These are phyloP conservation scores for Latrodectus elegans DNA, from an alignment of 2,888 invertebrate species.

Conservation along the genomic window DNA sequence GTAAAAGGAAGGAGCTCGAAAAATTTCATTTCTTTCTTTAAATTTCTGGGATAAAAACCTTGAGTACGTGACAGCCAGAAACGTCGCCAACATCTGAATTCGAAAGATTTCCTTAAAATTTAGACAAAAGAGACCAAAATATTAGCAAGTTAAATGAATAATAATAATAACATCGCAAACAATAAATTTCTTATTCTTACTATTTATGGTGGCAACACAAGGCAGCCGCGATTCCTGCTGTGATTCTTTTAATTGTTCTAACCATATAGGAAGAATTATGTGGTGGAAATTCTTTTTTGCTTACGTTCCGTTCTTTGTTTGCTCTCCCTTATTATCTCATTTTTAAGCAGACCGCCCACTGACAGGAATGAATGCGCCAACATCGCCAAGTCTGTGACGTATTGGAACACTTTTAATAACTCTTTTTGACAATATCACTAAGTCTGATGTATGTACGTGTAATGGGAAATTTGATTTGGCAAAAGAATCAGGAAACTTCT, in stretches of 20 bases:
- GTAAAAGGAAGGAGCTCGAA: no score
- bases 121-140: not conserved
- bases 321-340: conserved; percentile 30
- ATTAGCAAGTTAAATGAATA: no score
- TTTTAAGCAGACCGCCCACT: conserved; percentile 11
- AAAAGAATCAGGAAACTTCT: not conserved
- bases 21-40: no score
- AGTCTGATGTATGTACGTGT: not conserved
- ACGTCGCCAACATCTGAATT: not conserved
- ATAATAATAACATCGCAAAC: conserved; percentile 1
- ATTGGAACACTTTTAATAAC: conserved; percentile 13
- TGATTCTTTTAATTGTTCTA: conserved; percentile 31
- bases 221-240: conserved; percentile 11
- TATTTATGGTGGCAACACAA: conserved; percentile 21
- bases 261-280: conserved; percentile 14
- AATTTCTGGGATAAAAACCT: no score
- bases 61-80: no score
- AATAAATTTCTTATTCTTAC: conserved; percentile 20
- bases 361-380: not conserved
- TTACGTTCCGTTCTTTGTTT: not conserved
- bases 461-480: conserved; percentile 10
- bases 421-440: not conserved
- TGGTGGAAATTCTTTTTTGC: not conserved
- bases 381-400: not conserved
- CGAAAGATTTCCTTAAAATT: conserved; percentile 24